A percentile compares a stretch with the other conserved stretches of the same genome.
Conservation (phyloP, 1,140 invertebrate genomes). For the Drosophila novamexicana region DNA sequence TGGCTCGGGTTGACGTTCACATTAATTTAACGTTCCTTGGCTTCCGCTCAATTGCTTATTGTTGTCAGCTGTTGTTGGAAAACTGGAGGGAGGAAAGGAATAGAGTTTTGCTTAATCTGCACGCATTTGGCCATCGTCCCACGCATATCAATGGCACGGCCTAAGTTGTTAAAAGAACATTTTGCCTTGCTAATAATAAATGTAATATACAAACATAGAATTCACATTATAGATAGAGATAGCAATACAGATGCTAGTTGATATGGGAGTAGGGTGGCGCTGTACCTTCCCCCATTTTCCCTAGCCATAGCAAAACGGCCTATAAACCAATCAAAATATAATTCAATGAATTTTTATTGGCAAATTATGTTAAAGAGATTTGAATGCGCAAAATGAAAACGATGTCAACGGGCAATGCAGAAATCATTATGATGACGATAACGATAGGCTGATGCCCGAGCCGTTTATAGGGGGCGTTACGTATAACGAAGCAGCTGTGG, state of each 20-base stretch:
- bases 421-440: constrained; percentile 11
- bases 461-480: no score
- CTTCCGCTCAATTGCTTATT: constrained; percentile 25
- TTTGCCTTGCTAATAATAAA: constrained; percentile 64
- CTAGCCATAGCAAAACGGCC: constrained; percentile 14
- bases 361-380: constrained; percentile 79
- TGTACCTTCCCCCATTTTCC: not conserved
- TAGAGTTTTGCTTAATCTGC: constrained; percentile 45
- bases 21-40: constrained; percentile 26
- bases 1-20: constrained; percentile 7
- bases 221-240: constrained; percentile 28
- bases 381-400: constrained; percentile 64
- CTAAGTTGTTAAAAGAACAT: constrained; percentile 60
- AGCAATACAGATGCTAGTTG: not conserved
- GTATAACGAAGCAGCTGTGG: no score
- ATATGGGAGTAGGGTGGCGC: not conserved
- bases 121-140: constrained; percentile 47
- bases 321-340: constrained; percentile 77
- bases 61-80: constrained; percentile 36
- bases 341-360: constrained; percentile 80
- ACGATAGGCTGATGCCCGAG: no score
- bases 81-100: not conserved
- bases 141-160: constrained; percentile 61
- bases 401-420: constrained; percentile 18
- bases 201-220: constrained; percentile 49